These are phyloP conservation scores for Epirrhoe alternata DNA, from an alignment of 2,888 invertebrate genomes.

Conservation along the genomic window DNA sequence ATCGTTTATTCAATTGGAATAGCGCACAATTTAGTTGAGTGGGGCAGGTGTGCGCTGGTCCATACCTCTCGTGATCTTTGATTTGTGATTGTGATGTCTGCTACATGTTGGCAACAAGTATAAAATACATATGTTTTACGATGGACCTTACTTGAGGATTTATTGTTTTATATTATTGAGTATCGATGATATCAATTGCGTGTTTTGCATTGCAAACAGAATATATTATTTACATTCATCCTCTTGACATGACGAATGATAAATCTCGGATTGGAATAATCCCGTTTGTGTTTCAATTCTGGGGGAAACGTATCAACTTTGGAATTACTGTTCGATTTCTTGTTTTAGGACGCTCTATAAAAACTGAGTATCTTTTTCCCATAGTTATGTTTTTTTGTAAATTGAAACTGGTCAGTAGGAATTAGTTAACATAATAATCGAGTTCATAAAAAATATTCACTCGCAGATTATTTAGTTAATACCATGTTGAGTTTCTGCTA, in stretches of 20 bases:
- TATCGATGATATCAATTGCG: slow-evolving; percentile 13
- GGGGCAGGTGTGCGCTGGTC: slow-evolving; percentile 36
- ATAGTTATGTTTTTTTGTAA: slow-evolving; percentile 16
- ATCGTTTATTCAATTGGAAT: slow-evolving; percentile 40
- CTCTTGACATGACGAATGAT: slow-evolving; percentile 11
- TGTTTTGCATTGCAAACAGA: slow-evolving; percentile 11
- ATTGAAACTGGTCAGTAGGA: slow-evolving; percentile 31
- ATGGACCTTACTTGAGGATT: neutral
- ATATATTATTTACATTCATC: slow-evolving; percentile 14
- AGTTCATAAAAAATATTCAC: slow-evolving; percentile 11
- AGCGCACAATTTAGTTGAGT: slow-evolving; percentile 26
- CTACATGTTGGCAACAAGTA: neutral
- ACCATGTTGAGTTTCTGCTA: neutral
- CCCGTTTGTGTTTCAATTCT: slow-evolving; percentile 3
- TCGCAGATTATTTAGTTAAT: slow-evolving; percentile 4
- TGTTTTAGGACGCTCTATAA: neutral
- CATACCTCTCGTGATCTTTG: slow-evolving; percentile 14
- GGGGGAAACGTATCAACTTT: neutral
- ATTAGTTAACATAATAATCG: slow-evolving; percentile 14
- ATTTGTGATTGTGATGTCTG: slow-evolving; percentile 14
- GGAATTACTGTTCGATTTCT: slow-evolving; percentile 6
- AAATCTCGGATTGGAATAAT: neutral
- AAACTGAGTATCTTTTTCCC: too few species aligned
- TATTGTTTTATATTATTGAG: neutral
- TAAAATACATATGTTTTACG: neutral